A percentile compares a stretch with the other conserved stretches of the same genome.
Conservation (phyloP, 35 echinoderm and acorn worm genomes). For the Patiria miniata region DNA sequence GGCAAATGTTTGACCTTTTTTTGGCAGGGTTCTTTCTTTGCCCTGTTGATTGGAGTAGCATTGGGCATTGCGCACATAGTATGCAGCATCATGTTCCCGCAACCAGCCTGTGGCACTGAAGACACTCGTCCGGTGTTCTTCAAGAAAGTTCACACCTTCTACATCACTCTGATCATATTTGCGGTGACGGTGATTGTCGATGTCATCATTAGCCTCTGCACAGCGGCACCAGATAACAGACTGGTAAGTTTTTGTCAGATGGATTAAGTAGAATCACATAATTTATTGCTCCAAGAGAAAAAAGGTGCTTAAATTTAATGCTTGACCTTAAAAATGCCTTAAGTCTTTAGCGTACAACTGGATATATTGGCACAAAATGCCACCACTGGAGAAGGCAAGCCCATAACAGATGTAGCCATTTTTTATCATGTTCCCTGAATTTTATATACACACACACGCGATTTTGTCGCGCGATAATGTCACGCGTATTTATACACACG, state of each 20-base stretch:
- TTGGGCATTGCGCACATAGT: not conserved
- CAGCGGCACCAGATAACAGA: not conserved
- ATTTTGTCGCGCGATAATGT: too few relatives aligned
- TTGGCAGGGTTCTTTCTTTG: not conserved
- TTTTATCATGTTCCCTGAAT: too few relatives aligned
- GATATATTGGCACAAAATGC: too few relatives aligned
- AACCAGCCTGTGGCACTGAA: not conserved
- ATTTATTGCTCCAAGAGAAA: too few relatives aligned
- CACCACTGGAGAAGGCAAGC: too few relatives aligned
- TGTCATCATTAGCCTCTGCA: conserved; percentile 11
- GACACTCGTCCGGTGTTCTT: not conserved
- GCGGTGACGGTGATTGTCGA: not conserved
- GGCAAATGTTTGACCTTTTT: not conserved
- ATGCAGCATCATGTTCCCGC: not conserved
- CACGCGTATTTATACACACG: too few relatives aligned
- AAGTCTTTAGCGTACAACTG: too few relatives aligned
- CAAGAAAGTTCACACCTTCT: not conserved
- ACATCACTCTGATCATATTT: conserved; percentile 8
- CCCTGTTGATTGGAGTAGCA: not conserved
- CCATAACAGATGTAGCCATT: too few relatives aligned
- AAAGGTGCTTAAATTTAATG: too few relatives aligned
- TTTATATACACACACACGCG: too few relatives aligned
- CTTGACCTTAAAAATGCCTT: too few relatives aligned
- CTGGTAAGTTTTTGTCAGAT: not conserved
- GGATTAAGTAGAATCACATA: not conserved